phyloP scores from a whole-genome alignment of 2,797 vertebrate species.

The Takifugu rubripes region DNA sequence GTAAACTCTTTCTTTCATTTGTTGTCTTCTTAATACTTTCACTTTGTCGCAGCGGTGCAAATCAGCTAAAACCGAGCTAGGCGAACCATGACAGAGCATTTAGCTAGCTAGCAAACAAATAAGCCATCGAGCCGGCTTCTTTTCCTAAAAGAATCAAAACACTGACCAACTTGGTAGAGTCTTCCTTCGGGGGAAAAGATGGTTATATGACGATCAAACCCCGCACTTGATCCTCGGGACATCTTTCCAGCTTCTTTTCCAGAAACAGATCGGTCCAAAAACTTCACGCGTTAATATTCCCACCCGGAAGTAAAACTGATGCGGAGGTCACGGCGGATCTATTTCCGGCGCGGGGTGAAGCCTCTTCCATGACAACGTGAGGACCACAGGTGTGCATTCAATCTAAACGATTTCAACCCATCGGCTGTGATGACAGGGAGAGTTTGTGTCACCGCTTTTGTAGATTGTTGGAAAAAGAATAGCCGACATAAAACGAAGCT shows the following conservation, averaged over 20 bases:
- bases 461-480: no score
- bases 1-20: not conserved
- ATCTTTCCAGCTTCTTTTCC: constrained; percentile 62
- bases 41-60: constrained; percentile 8
- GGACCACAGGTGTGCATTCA: no score
- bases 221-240: constrained; percentile 93
- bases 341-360: constrained; percentile 47
- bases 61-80: constrained; percentile 24
- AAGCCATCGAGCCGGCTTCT: constrained; percentile 41
- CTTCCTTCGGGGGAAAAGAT: constrained; percentile 95
- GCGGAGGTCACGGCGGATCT: not conserved
- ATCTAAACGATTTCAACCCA: no score
- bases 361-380: no score
- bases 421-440: no score
- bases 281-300: constrained; percentile 48
- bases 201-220: constrained; percentile 94
- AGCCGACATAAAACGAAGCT: no score
- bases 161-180: constrained; percentile 97
- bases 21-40: constrained; percentile 14
- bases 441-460: no score
- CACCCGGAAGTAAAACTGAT: constrained; percentile 53
- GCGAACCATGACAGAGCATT: constrained; percentile 73
- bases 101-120: constrained; percentile 57
- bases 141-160: constrained; percentile 9
- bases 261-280: constrained; percentile 43